Evolutionary conservation across 2,888 invertebrate species (phyloP).

Genomic region (Nemapogon koenigi): DNA sequence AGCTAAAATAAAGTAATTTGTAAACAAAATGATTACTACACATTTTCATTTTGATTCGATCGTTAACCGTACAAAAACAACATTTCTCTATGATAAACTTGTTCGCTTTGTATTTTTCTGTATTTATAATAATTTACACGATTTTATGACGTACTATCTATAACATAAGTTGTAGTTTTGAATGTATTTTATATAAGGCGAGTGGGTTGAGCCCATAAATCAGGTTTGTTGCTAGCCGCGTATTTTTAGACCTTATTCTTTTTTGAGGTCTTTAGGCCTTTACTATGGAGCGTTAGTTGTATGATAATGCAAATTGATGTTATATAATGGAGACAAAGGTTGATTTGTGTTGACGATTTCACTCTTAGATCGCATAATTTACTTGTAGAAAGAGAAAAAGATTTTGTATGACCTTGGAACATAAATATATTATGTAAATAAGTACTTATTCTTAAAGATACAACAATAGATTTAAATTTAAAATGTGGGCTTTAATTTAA

Average conservation of each 20-base stretch:
- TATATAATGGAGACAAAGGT: neutral
- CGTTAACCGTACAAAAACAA: conserved; percentile 4
- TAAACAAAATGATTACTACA: neutral
- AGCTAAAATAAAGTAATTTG: no score
- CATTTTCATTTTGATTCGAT: neutral
- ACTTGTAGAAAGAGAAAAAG: no score
- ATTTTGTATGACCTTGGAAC: no score
- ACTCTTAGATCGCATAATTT: no score
- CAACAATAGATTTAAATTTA: no score
- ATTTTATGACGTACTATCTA: neutral
- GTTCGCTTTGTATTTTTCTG: conserved; percentile 5
- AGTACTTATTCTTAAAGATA: no score
- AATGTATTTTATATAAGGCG: neutral
- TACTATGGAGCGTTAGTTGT: no score
- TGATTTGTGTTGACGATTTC: no score
- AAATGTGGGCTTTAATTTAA: no score
- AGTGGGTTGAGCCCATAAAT: conserved; percentile 24
- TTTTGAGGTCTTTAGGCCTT: conserved; percentile 1
- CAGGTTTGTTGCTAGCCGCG: conserved; percentile 34
- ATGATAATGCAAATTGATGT: no score
- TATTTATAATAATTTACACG: conserved; percentile 1
- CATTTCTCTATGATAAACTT: conserved; percentile 7
- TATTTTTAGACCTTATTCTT: conserved; percentile 24
- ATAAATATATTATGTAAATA: no score
- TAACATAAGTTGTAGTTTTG: neutral